Evolutionary conservation across 2,113 vertebrate genomes (phyloP).

Genomic region (Plestiodon gilberti): DNA sequence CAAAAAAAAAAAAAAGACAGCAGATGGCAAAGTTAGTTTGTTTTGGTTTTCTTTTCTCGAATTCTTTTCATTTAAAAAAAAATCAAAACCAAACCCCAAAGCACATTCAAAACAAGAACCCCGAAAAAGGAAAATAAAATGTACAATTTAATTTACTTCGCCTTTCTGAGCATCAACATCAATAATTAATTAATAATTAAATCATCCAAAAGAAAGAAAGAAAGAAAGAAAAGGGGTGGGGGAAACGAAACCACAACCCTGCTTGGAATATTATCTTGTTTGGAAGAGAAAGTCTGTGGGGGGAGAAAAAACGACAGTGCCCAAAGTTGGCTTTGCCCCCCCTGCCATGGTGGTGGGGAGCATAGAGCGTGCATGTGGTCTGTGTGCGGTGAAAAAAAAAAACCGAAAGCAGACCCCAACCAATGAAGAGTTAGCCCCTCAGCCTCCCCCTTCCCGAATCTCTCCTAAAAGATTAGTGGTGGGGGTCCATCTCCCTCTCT

Average conservation of each 20-base stretch:
- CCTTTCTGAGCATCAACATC: conserved; percentile 40
- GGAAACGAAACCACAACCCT: neutral
- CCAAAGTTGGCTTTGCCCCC: neutral
- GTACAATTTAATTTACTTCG: conserved; percentile 60
- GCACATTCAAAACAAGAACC: conserved; percentile 27
- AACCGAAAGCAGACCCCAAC: neutral
- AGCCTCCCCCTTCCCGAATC: neutral
- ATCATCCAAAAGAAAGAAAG: conserved; percentile 13
- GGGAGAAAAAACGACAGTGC: neutral
- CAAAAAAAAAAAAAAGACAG: neutral
- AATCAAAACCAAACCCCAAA: conserved; percentile 16
- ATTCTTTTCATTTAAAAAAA: conserved; percentile 33
- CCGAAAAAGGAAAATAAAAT: conserved; percentile 37
- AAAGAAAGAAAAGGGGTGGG: neutral
- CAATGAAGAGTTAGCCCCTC: neutral
- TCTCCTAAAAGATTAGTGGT: neutral
- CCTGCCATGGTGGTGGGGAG: neutral
- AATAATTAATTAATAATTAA: conserved; percentile 42
- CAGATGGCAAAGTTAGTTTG: neutral
- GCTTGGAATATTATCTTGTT: neutral
- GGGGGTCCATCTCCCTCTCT: neutral
- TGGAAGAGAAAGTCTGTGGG: neutral
- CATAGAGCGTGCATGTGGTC: neutral
- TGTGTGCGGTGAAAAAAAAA: neutral
- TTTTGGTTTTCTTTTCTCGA: conserved; percentile 10